Evolutionary conservation across 1,140 invertebrate genomes (phyloP).

Genomic region (Zophobas atratus): DNA sequence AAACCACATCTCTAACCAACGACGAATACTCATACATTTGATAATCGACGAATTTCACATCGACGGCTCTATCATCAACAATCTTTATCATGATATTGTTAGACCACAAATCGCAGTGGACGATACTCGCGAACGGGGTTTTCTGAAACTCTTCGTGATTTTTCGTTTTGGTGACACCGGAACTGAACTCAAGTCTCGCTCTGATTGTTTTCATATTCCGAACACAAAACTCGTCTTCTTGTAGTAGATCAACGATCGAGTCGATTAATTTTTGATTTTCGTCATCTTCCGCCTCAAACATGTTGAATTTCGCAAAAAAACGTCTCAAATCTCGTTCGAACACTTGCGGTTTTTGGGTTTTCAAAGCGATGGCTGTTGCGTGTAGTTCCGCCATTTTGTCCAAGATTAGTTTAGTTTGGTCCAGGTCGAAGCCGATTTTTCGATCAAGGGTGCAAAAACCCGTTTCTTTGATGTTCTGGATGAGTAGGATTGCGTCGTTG

Average conservation of each 20-base stretch:
- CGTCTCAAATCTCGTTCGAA: slow-evolving; percentile 1
- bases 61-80: slow-evolving; percentile 63
- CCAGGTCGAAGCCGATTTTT: slow-evolving; percentile 3
- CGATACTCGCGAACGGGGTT: slow-evolving; percentile 69
- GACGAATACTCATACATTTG: slow-evolving; percentile 71
- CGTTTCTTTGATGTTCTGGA: slow-evolving; percentile 66
- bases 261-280: not conserved
- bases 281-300: not conserved
- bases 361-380: slow-evolving; percentile 1
- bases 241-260: not conserved
- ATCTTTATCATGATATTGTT: slow-evolving; percentile 74
- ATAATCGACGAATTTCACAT: slow-evolving; percentile 75
- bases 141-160: not conserved
- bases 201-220: not conserved
- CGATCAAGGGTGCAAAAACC: slow-evolving; percentile 51
- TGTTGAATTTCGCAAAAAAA: slow-evolving; percentile 23
- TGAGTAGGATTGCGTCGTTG: slow-evolving; percentile 64
- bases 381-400: slow-evolving; percentile 12
- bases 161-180: not conserved
- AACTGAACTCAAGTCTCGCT: not conserved
- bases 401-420: slow-evolving; percentile 15
- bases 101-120: slow-evolving; percentile 74
- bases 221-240: not conserved
- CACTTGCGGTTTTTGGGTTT: not conserved
- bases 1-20: slow-evolving; percentile 71